Percentiles rank a stretch among this genome's conserved stretches.
Conservation (phyloP, 2,797 vertebrate genomes). For the Jordanella pulchra region DNA sequence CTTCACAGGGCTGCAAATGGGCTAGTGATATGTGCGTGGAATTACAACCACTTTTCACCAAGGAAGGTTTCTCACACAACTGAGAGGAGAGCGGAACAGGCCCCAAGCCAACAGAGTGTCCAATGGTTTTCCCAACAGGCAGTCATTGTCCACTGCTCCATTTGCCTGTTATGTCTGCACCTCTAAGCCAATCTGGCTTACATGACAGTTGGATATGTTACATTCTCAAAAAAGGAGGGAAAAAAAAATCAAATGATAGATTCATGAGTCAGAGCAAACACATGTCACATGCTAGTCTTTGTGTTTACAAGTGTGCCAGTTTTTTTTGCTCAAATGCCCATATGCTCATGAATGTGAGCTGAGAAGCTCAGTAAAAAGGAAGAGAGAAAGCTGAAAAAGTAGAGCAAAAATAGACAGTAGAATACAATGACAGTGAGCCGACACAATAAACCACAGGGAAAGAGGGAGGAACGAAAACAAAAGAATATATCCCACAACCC, state of each 20-base stretch:
- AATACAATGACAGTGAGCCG: constrained; percentile 49
- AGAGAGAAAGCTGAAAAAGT: constrained; percentile 42
- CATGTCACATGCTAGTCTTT: constrained; percentile 33
- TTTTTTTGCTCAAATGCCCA: constrained; percentile 32
- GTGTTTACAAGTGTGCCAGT: constrained; percentile 48
- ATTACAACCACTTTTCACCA: constrained; percentile 75
- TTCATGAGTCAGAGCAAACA: constrained; percentile 32
- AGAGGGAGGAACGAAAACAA: constrained; percentile 35
- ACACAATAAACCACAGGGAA: constrained; percentile 50
- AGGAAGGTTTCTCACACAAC: constrained; percentile 61
- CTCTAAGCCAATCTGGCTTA: constrained; percentile 46
- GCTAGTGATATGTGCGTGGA: constrained; percentile 68
- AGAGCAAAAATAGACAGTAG: constrained; percentile 54
- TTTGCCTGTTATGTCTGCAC: constrained; percentile 45
- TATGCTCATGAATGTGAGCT: constrained; percentile 46
- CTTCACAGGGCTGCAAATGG: constrained; percentile 54
- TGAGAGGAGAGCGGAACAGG: constrained; percentile 51
- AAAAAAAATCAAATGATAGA: constrained; percentile 45
- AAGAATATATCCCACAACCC: constrained; percentile 52
- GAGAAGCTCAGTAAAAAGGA: constrained; percentile 24
- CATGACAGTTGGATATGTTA: constrained; percentile 41
- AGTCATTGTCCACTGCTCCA: constrained; percentile 59
- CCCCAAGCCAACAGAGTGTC: constrained; percentile 59
- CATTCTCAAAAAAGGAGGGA: constrained; percentile 34
- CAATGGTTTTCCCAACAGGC: constrained; percentile 64